Evolutionary conservation across 2,113 vertebrate genomes (phyloP).

Genomic region (Uria aalge): DNA sequence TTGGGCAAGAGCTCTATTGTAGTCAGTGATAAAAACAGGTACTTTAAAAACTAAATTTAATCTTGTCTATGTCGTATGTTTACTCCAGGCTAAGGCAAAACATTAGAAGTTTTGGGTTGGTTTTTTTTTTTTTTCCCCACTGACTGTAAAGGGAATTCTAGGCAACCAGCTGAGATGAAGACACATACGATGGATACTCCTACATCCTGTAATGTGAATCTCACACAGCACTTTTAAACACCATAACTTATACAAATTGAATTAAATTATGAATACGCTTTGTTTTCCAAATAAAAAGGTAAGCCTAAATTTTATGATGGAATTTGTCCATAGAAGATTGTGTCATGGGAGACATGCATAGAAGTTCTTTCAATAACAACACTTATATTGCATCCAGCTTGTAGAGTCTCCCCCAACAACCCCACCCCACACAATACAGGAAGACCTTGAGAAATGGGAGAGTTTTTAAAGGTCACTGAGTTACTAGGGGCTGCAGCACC

Average conservation of each 20-base stretch:
- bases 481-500: not conserved
- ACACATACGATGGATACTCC: not conserved
- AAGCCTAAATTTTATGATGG: not conserved
- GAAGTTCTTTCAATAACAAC: not conserved
- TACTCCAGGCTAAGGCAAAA: not conserved
- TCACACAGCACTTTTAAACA: not conserved
- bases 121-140: too few species aligned
- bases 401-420: fast-evolving
- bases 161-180: not conserved
- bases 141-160: not conserved
- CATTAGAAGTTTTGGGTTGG: not conserved
- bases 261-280: not conserved
- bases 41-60: not conserved
- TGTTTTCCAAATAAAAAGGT: not conserved
- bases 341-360: not conserved
- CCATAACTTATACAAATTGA: not conserved
- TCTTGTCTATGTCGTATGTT: not conserved
- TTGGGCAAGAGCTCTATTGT: not conserved
- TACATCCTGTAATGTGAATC: not conserved
- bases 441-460: not conserved
- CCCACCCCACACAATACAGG: too few species aligned
- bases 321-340: not conserved
- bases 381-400: not conserved
- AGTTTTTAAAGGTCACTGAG: not conserved
- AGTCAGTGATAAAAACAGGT: not conserved